phyloP scores from a whole-genome alignment of 2,797 vertebrate species.

The Pseudochirops corinnae region DNA sequence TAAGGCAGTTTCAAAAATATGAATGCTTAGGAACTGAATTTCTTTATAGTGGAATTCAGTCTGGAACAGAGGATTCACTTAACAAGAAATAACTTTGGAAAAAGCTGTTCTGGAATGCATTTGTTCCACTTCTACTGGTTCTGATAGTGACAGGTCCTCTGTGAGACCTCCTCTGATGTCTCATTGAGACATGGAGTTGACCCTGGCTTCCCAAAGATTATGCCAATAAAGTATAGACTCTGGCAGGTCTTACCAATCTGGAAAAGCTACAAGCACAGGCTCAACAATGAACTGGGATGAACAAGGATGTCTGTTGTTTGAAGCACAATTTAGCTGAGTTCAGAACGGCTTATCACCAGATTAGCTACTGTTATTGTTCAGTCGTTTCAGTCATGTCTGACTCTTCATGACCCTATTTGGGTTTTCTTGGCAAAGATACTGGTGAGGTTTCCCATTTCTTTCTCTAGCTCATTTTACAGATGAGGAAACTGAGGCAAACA shows the following conservation, averaged over 20 bases:
- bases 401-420: too few relatives aligned
- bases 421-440: too few relatives aligned
- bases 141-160: not conserved
- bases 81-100: not conserved
- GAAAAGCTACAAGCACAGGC: not conserved
- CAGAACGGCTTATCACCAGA: not conserved
- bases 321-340: not conserved
- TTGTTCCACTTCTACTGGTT: not conserved
- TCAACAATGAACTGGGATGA: not conserved
- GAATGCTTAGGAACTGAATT: too few relatives aligned
- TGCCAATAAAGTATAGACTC: not conserved
- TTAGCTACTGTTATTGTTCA: not conserved
- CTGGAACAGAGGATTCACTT: not conserved
- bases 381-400: too few relatives aligned
- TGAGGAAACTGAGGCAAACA: too few relatives aligned
- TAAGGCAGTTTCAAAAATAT: not conserved
- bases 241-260: not conserved
- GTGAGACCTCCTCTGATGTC: not conserved
- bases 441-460: too few relatives aligned
- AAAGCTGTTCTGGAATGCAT: not conserved
- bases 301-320: not conserved
- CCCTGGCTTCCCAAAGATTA: not conserved
- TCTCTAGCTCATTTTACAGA: too few relatives aligned
- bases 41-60: too few relatives aligned
- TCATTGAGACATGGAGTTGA: not conserved